Conservation (phyloP, 2,797 vertebrate genomes). For the Rhodeus uyekii region DNA sequence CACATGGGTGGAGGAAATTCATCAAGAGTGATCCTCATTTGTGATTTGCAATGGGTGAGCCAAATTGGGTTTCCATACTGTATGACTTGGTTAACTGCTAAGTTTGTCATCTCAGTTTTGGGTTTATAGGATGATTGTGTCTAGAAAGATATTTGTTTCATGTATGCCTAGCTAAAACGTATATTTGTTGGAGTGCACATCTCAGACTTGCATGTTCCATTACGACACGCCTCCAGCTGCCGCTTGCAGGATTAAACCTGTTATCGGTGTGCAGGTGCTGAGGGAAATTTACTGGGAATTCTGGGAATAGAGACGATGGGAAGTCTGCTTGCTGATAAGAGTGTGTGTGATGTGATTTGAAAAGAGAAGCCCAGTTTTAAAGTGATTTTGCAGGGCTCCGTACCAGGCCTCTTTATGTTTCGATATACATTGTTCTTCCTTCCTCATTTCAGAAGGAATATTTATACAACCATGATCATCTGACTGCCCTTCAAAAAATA, state of each 20-base stretch:
- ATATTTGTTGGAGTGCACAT: neutral
- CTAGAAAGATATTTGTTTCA: neutral
- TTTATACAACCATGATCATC: neutral
- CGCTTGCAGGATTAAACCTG: slow-evolving; percentile 41
- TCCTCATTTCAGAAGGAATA: slow-evolving; percentile 15
- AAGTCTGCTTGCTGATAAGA: slow-evolving; percentile 58
- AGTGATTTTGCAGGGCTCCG: neutral
- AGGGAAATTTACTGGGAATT: slow-evolving; percentile 54
- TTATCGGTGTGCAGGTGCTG: slow-evolving; percentile 38
- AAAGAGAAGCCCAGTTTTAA: slow-evolving; percentile 8
- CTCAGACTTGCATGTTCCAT: neutral
- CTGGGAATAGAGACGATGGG: slow-evolving; percentile 44
- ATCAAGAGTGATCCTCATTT: no score
- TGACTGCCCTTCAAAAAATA: neutral
- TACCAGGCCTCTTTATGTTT: neutral
- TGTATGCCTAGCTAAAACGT: slow-evolving; percentile 1
- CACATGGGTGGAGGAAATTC: no score
- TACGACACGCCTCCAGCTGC: neutral
- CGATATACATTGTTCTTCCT: neutral
- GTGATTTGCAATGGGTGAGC: no score
- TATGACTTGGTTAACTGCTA: neutral
- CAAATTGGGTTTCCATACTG: no score
- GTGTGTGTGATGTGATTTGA: slow-evolving; percentile 48
- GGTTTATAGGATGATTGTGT: neutral
- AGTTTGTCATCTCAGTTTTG: neutral